Evolutionary conservation across 2,888 invertebrate genomes (phyloP).

Genomic region (Ernsta delagoae): DNA sequence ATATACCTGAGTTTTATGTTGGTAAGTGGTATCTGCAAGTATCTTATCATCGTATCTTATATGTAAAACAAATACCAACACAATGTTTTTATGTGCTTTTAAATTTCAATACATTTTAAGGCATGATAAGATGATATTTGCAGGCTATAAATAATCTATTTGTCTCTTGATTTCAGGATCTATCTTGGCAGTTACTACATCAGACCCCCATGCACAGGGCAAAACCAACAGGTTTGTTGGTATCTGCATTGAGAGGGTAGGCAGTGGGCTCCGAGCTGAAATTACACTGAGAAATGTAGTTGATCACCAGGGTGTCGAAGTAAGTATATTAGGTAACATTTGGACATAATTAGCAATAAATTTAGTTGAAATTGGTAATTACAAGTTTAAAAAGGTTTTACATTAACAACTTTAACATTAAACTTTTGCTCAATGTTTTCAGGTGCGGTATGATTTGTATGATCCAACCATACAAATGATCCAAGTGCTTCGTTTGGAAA

Average conservation of each 20-base stretch:
- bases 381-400: no score
- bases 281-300: slow-evolving; percentile 97
- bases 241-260: slow-evolving; percentile 95
- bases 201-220: slow-evolving; percentile 93
- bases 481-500: slow-evolving; percentile 96
- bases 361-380: no score
- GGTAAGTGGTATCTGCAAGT: slow-evolving; percentile 82
- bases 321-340: slow-evolving; percentile 50
- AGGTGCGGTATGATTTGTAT: slow-evolving; percentile 93
- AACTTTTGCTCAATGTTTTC: no score
- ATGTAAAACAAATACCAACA: no score
- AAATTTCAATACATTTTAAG: no score
- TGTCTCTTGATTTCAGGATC: slow-evolving; percentile 87
- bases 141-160: no score
- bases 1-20: slow-evolving; percentile 99
- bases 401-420: no score
- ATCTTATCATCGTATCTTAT: no score
- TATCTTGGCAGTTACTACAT: slow-evolving; percentile 93
- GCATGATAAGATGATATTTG: no score
- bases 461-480: slow-evolving; percentile 96
- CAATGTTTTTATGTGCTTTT: no score
- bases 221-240: slow-evolving; percentile 95
- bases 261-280: slow-evolving; percentile 92
- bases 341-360: no score
- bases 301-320: slow-evolving; percentile 92